Base-by-base conservation (phyloP, 2,113 vertebrate species). In the Kryptolebias marmoratus region DNA sequence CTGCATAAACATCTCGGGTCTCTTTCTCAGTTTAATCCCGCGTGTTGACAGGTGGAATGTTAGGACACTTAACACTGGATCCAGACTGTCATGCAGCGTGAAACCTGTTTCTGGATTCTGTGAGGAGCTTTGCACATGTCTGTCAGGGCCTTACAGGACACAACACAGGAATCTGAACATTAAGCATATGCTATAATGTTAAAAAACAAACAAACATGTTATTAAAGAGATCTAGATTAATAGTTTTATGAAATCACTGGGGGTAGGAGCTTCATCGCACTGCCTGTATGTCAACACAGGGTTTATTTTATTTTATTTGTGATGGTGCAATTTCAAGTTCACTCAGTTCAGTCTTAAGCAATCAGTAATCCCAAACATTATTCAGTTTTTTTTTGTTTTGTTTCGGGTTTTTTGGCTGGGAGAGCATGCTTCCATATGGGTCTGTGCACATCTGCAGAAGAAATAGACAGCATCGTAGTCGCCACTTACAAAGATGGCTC, bases 81-180 rank as follows among this genome's bases (percentile, higher is more conserved):
- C 42, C 15, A 8, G 47, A 53, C 0, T 1, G 30, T 55, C 31
- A 58, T 15, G 28, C 8, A 13, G 11, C 1, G 44, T 54, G 22
- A 68, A 79, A 73, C 42, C 57, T 22, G 64, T 48, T 77, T 78
- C 28, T 77, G 45, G 45, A 11, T 63, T 57, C 48, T 13, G 5
- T 18, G 7, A 13, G 15, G 1, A 48, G 7, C 49, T 27, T 62
- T 18, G 61, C 36, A 13, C 22, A 48, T 36, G 4, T 48, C 56
- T 64, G n/a, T 3, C 22, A 2, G 64, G 48, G 18, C 31, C 31
- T 13, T 22, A 14, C 16, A 57, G 16, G 55, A 27, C 64, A 53
- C 30, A 1, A 68, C 3, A 59, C 14, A 39, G 47, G 0, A 77
- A 47, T 11, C 13, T 52, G 31, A 22, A 4, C 30, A 15, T 47